Evolutionary conservation across 2,888 invertebrate genomes (phyloP).

Genomic region (Halictus quadricinctus): DNA sequence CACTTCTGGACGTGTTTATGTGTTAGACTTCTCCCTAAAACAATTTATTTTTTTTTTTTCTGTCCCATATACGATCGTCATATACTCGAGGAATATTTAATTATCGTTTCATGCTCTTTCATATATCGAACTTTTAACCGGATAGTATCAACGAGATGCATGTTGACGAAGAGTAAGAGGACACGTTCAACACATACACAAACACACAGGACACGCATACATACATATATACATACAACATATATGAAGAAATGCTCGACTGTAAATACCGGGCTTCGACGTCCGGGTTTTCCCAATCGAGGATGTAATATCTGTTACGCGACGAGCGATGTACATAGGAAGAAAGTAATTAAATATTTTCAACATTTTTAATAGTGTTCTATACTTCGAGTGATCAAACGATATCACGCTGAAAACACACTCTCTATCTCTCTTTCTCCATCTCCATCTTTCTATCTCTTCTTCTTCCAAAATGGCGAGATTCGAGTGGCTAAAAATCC

Average conservation of each 20-base stretch:
- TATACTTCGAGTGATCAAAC: slow-evolving; percentile 53
- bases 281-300: slow-evolving; percentile 25
- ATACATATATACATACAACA: slow-evolving; percentile 31
- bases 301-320: slow-evolving; percentile 61
- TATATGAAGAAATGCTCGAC: slow-evolving; percentile 56
- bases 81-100: slow-evolving; percentile 34
- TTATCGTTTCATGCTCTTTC: slow-evolving; percentile 28
- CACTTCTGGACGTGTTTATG: slow-evolving; percentile 18
- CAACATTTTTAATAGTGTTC: slow-evolving; percentile 69
- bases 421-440: slow-evolving; percentile 20
- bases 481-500: slow-evolving; percentile 45
- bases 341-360: slow-evolving; percentile 70
- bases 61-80: slow-evolving; percentile 20
- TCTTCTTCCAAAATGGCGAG: slow-evolving; percentile 22
- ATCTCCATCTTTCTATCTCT: slow-evolving; percentile 5
- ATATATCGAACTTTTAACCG: slow-evolving; percentile 16
- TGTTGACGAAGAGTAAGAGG: slow-evolving; percentile 50
- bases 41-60: slow-evolving; percentile 22
- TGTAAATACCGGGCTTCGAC: slow-evolving; percentile 35
- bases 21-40: slow-evolving; percentile 1
- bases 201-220: background rate
- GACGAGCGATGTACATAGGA: slow-evolving; percentile 70
- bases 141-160: slow-evolving; percentile 18
- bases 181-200: slow-evolving; percentile 22
- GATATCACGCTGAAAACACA: slow-evolving; percentile 54